These are phyloP conservation scores for Dolomedes plantarius DNA, from an alignment of 2,888 invertebrate species.

Conservation along the genomic window DNA sequence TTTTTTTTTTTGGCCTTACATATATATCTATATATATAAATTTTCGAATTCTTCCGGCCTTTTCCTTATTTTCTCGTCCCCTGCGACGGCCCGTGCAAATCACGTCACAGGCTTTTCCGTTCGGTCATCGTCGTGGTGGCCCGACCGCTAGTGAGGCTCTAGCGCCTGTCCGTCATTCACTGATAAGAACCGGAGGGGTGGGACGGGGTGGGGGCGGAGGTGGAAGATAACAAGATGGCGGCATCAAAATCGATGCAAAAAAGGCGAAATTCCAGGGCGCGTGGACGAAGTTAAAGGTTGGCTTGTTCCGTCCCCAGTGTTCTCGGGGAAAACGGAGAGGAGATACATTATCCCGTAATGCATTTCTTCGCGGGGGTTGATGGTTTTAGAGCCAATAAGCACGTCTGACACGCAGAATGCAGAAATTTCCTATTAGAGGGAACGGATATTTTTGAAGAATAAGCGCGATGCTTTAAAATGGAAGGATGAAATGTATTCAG, in stretches of 20 bases:
- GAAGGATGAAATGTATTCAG: too few species aligned
- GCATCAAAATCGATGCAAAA: slow-evolving; percentile 61
- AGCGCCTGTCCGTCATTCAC: slow-evolving; percentile 60
- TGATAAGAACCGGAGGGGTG: slow-evolving; percentile 7
- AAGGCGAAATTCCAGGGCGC: slow-evolving; percentile 35
- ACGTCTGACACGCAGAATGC: not conserved
- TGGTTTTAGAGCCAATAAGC: slow-evolving; percentile 11
- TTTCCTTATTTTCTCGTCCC: slow-evolving; percentile 57
- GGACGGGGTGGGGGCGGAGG: slow-evolving; percentile 1
- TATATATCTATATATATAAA: slow-evolving; percentile 59
- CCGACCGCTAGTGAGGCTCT: slow-evolving; percentile 1
- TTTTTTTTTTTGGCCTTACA: not conserved
- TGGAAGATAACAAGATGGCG: slow-evolving; percentile 58
- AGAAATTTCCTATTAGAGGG: slow-evolving; percentile 4
- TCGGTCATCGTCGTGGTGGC: slow-evolving; percentile 45
- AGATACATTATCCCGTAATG: slow-evolving; percentile 14
- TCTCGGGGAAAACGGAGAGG: not conserved
- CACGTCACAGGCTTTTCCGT: slow-evolving; percentile 41
- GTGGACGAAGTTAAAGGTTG: slow-evolving; percentile 33
- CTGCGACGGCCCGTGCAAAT: slow-evolving; percentile 68
- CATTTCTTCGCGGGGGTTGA: not conserved
- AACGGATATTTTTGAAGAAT: slow-evolving; percentile 6
- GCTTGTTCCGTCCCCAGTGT: slow-evolving; percentile 20
- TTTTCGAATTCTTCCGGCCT: slow-evolving; percentile 30
- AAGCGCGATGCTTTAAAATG: too few species aligned